Evolutionary conservation across 30 jellyfish, hydroid and myxozoan species (phyloP), one percentile per base, ranked within the genome.

Genomic region (Hydractinia symbiolongicarpus): DNA sequence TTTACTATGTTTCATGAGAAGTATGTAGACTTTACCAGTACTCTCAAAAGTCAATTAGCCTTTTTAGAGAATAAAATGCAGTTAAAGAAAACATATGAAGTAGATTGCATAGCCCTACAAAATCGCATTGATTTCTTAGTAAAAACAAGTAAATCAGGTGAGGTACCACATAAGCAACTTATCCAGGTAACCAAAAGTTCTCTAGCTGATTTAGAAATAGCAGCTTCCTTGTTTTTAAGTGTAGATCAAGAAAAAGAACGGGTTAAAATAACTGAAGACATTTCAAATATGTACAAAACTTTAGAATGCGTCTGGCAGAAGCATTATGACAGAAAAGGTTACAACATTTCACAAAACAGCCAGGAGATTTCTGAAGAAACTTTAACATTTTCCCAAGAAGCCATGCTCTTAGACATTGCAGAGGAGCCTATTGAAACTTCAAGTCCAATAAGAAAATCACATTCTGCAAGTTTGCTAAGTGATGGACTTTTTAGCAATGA

Each of bases 1-100:
- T 71, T 71, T 58, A 71, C 80, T 50, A 71, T 71, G 80, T 71
- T 71, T 71, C 61, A 30, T 19, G 80, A 71, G 0, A 30, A 50
- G 60, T 71, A 20, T 50, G 51, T 20, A 20, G 80, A 71, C 13
- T 30, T 71, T 8, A 14, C 55, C 7, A 58, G 51, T 5, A 71
- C 60, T 19, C 61, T 71, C 17, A 53, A 49, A 9, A 19, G 60
- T 8, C 80, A 20, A 20, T 20, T 20, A 1, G 17, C 40, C 7
- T 71, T 71, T 58, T 71, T 71, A 66, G 30, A 71, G 51, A 30
- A 53, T 30, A 71, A 71, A 71, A 15, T 53, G 30, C 60, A 30
- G 60, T 71, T 71, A 15, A 71, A 71, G n/a, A 50, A 20, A 58
- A 44, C 4, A 64, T 64, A n/a, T 64, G 74, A 64, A 64, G 74